Percentiles rank a stretch among this genome's conserved stretches.
Conservation (phyloP, 2,888 invertebrate species). For the Venusia cambrica region DNA sequence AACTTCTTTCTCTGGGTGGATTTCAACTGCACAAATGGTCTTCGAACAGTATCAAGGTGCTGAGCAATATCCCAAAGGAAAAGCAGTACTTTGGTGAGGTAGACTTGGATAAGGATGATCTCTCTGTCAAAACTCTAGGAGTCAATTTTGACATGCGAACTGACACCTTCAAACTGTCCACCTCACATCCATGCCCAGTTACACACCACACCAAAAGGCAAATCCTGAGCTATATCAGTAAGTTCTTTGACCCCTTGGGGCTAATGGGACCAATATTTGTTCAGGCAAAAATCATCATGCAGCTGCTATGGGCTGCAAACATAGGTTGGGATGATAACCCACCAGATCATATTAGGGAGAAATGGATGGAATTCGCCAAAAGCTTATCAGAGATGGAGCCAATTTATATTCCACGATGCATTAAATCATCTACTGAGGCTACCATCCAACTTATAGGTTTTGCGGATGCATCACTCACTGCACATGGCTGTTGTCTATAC, state of each 20-base stretch:
- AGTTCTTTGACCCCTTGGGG: constrained; percentile 14
- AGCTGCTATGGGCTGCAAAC: constrained; percentile 12
- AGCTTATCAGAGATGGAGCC: constrained; percentile 4
- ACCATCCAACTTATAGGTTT: constrained; percentile 1
- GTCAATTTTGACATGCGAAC: constrained; percentile 7
- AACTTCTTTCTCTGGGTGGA: constrained; percentile 1
- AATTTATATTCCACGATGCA: background rate
- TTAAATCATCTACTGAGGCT: background rate
- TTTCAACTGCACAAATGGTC: constrained; percentile 8
- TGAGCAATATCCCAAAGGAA: background rate
- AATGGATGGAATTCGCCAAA: no score
- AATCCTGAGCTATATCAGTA: constrained; percentile 10
- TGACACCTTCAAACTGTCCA: background rate
- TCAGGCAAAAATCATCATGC: constrained; percentile 16
- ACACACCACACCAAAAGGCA: constrained; percentile 12
- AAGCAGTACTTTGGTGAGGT: constrained; percentile 2
- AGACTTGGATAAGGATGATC: constrained; percentile 7
- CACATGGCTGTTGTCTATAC: constrained; percentile 5
- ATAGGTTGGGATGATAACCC: constrained; percentile 1
- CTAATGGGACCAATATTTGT: constrained; percentile 13
- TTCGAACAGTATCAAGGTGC: background rate
- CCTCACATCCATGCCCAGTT: background rate
- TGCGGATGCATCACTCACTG: constrained; percentile 1
- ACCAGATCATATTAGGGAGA: constrained; percentile 1
- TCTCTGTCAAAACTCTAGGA: constrained; percentile 8